A percentile compares a stretch with the other conserved stretches of the same genome.
Conservation (phyloP, 2,888 invertebrate genomes). For the Brassicogethes aeneus region DNA sequence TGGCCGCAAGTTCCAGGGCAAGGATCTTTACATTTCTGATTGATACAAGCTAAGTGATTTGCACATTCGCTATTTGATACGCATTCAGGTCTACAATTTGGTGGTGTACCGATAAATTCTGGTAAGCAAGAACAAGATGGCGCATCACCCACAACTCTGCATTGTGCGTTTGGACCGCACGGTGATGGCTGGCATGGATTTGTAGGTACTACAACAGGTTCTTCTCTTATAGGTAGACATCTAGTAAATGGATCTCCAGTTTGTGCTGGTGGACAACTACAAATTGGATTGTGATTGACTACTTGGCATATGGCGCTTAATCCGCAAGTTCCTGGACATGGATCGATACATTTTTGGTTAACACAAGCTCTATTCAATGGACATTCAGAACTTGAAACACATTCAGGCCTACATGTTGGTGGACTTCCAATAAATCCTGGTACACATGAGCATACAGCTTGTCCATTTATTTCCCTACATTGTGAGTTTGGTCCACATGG, state of each 20-base stretch:
- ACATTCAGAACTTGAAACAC: conserved; percentile 57
- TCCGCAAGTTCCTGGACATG: conserved; percentile 63
- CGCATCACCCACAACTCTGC: conserved; percentile 47
- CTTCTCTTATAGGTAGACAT: conserved; percentile 27
- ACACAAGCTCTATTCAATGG: conserved; percentile 56
- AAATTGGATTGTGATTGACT: conserved; percentile 56
- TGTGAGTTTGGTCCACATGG: conserved; percentile 67
- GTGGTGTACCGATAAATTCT: conserved; percentile 62
- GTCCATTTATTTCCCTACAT: conserved; percentile 53
- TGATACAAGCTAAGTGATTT: conserved; percentile 59
- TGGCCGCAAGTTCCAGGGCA: conserved; percentile 63
- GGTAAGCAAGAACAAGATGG: conserved; percentile 66
- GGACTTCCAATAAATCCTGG: conserved; percentile 62
- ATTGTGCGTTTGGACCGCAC: conserved; percentile 70
- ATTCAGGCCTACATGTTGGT: conserved; percentile 61
- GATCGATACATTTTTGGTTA: conserved; percentile 60
- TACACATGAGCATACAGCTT: conserved; percentile 57
- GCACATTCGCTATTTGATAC: conserved; percentile 62
- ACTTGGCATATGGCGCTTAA: conserved; percentile 57
- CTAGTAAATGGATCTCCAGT: conserved; percentile 44
- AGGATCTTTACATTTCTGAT: conserved; percentile 65
- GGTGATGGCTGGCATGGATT: conserved; percentile 64
- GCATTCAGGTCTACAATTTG: conserved; percentile 67
- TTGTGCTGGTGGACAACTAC: conserved; percentile 50
- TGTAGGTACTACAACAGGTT: conserved; percentile 38